Base-by-base conservation (phyloP, 2,888 invertebrate genomes). In the Coenonympha glycerion region DNA sequence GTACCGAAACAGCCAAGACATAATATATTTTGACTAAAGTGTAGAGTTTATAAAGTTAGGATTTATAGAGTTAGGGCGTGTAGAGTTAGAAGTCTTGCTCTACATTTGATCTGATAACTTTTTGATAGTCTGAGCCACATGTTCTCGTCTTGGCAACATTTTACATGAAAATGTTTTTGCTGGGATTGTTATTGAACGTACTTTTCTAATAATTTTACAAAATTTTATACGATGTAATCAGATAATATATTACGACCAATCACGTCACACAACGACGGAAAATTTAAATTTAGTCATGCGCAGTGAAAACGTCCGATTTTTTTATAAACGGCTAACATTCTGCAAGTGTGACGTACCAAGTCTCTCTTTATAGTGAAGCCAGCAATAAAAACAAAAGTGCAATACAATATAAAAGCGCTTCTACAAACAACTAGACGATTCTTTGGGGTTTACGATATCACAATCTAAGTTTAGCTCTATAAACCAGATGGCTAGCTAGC, bases 381-480 rank as follows among this genome's bases (percentile, higher is more conserved):
- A 15, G 8, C 8, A 24, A 2, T 24, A 6, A 9, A n/a, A 37
- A 24, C 9, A 39, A 2, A 13, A 31, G 21, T 15, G 5, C 3
- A 26, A 26, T 15, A 48, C 40, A 21, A 19, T 51, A 47, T 44
- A 44, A 41, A 48, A 71, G 63, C 54, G 66, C 58, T 71, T n/a
- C 73, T 68, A 69, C 72, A 71, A 76, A 79, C 76, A 78, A 68
- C 69, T 71, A 73, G 75, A 75, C 76, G 78, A 78, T 78, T 78
- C 74, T 72, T 71, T 71, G 72, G 72, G 76, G 81, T 87, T 85
- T 82, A 86, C 84, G 82, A 83, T 84, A 83, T 81, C 79, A 80
- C 79, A 82, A 79, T 83, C 86, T 87, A 87, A 87, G 81, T 86
- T 85, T 87, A 87, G 86, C 84, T 70, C 83, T 82, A 79, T 76